These are phyloP conservation scores for Polyodon spathula DNA, from an alignment of 2,113 vertebrate species.

Conservation along the genomic window DNA sequence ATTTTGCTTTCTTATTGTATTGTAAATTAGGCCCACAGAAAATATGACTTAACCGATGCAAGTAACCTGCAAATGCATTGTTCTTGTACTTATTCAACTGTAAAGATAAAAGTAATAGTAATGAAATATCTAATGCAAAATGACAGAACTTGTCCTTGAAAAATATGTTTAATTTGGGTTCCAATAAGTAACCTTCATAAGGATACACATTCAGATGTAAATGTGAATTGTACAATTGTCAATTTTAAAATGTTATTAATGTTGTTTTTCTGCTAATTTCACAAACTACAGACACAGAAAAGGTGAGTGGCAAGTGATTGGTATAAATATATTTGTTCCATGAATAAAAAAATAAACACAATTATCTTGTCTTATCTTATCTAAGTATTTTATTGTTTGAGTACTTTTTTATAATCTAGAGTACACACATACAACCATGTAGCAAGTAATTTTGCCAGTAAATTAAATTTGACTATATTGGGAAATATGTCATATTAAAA, in stretches of 20 bases:
- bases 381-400: too few relatives aligned
- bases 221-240: not conserved
- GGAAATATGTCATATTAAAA: too few relatives aligned
- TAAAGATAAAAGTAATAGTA: not conserved
- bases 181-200: not conserved
- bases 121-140: constrained; percentile 7
- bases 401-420: too few relatives aligned
- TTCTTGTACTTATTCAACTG: constrained; percentile 3
- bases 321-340: not conserved
- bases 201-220: not conserved
- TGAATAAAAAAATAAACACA: too few relatives aligned
- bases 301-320: not conserved
- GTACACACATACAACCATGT: too few relatives aligned
- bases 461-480: too few relatives aligned
- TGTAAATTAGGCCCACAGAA: not conserved
- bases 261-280: not conserved
- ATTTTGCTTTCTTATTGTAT: not conserved
- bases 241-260: too few relatives aligned
- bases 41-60: too few relatives aligned
- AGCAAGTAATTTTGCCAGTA: too few relatives aligned
- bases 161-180: not conserved
- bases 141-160: constrained; percentile 1
- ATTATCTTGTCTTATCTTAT: not conserved
- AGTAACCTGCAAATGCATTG: not conserved
- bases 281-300: not conserved